Evolutionary conservation across 2,113 vertebrate genomes (phyloP).

Genomic region (Sylvilagus bachmani): DNA sequence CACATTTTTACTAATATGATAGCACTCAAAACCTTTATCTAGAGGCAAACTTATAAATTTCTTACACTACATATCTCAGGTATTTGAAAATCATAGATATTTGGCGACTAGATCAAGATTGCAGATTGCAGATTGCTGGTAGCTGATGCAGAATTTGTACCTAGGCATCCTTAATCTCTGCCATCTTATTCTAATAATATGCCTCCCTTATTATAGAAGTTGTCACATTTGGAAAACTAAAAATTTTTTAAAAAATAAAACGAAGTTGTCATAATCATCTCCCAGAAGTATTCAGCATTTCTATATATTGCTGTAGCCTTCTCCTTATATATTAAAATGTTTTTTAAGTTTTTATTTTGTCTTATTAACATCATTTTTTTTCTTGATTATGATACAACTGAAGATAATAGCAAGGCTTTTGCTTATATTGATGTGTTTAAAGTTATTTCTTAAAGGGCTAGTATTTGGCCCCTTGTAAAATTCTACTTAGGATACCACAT

Average conservation of each 20-base stretch:
- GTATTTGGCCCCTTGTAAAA: too few relatives aligned
- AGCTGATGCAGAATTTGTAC: not conserved
- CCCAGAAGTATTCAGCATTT: not conserved
- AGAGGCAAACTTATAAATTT: not conserved
- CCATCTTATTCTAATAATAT: not conserved
- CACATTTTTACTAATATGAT: not conserved
- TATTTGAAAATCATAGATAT: not conserved
- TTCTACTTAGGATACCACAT: too few relatives aligned
- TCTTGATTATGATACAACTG: not conserved
- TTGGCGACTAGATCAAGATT: not conserved
- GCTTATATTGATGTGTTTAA: not conserved
- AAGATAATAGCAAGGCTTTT: not conserved
- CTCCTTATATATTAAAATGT: not conserved
- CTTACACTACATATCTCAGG: not conserved
- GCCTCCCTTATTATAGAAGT: not conserved
- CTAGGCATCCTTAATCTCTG: not conserved
- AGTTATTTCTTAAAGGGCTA: not conserved
- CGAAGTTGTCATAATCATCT: not conserved
- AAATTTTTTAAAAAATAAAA: slow-evolving; percentile 21
- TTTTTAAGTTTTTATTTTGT: not conserved
- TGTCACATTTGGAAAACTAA: not conserved
- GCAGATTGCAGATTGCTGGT: not conserved
- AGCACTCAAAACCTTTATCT: not conserved
- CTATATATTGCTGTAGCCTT: not conserved
- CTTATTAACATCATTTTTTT: not conserved